Conservation (phyloP, 2,113 vertebrate genomes). For the Sceloporus tristichus region DNA sequence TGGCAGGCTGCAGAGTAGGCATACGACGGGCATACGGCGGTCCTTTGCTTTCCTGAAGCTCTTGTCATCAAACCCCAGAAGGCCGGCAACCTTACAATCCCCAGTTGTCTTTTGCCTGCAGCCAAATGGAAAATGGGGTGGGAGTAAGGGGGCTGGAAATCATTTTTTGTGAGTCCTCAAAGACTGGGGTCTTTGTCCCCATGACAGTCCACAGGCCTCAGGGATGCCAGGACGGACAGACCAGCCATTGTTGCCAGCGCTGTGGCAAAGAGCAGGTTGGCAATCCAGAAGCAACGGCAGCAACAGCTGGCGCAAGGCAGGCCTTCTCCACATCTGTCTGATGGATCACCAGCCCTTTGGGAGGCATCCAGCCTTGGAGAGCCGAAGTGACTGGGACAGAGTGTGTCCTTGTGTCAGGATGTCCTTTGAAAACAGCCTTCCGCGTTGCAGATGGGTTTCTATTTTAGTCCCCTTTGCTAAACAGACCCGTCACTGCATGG, state of each 20-base stretch:
- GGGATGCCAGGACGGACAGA: conserved; percentile 36
- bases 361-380: conserved; percentile 43
- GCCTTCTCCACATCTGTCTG: conserved; percentile 71
- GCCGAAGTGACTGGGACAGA: conserved; percentile 60
- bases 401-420: conserved; percentile 51
- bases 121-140: neutral
- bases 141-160: neutral
- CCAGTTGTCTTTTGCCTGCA: neutral
- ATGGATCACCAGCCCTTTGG: conserved; percentile 37
- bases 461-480: neutral
- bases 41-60: neutral
- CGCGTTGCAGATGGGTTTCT: conserved; percentile 32
- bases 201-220: neutral
- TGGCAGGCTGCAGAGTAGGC: no score
- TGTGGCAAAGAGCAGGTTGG: neutral
- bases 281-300: neutral
- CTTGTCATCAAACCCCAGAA: neutral
- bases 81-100: neutral
- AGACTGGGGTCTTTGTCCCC: neutral
- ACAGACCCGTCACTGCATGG: no score
- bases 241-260: conserved; percentile 52
- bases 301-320: conserved; percentile 40
- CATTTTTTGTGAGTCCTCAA: accelerated
- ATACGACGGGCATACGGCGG: no score
- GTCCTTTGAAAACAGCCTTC: conserved; percentile 57